These are phyloP conservation scores for Glyptemys insculpta DNA, from an alignment of 2,797 vertebrate species.

Conservation along the genomic window DNA sequence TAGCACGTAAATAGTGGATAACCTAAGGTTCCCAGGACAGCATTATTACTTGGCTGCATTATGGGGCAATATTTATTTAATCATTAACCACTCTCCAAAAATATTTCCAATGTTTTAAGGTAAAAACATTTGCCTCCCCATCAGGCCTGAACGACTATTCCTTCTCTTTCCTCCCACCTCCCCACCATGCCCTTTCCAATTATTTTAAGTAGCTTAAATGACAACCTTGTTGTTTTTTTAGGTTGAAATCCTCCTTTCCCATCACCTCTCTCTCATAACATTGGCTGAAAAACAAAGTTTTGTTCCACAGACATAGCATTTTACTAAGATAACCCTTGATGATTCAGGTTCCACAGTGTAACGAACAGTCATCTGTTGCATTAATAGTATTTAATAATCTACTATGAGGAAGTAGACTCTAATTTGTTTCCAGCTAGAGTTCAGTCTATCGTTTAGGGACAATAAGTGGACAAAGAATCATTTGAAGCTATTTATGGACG, in stretches of 20 bases:
- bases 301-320: not conserved
- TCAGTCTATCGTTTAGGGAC: not conserved
- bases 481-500: not conserved
- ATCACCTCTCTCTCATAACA: not conserved
- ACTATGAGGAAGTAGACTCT: not conserved
- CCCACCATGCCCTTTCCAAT: not conserved
- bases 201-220: slow-evolving; percentile 18
- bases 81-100: not conserved
- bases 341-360: not conserved
- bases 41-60: not conserved
- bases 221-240: not conserved
- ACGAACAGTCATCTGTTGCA: not conserved
- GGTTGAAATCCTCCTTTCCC: not conserved
- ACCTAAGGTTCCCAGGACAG: not conserved
- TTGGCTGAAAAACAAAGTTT: not conserved
- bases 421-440: not conserved
- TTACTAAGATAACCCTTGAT: not conserved
- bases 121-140: not conserved
- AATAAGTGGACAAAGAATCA: not conserved
- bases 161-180: not conserved
- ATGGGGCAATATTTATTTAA: slow-evolving; percentile 6
- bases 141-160: not conserved
- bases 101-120: not conserved
- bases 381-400: not conserved
- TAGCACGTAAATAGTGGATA: not conserved